These are phyloP conservation scores for Drosophila anomalipes DNA, from an alignment of 2,888 invertebrate species.

Conservation along the genomic window DNA sequence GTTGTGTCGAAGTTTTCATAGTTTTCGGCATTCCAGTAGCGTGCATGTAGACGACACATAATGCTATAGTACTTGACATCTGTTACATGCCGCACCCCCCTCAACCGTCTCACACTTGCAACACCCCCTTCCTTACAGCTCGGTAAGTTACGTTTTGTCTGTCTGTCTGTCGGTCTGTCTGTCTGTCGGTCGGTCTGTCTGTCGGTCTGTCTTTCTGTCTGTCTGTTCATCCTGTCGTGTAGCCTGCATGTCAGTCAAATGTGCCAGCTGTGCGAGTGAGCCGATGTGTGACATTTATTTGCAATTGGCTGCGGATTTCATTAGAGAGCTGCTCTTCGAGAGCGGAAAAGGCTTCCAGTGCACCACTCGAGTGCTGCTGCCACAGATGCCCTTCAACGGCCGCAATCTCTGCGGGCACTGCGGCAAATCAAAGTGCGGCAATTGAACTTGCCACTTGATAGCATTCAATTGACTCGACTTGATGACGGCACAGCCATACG, in stretches of 20 bases:
- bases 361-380: slow-evolving; percentile 20
- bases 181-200: no score
- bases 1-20: slow-evolving; percentile 30
- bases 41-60: slow-evolving; percentile 45
- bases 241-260: slow-evolving; percentile 26
- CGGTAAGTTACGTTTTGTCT: slow-evolving; percentile 6
- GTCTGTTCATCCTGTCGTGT: background rate
- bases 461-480: slow-evolving; percentile 22
- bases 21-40: slow-evolving; percentile 50
- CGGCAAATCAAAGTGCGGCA: slow-evolving; percentile 53
- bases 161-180: background rate
- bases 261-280: slow-evolving; percentile 72
- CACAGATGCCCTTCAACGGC: slow-evolving; percentile 9
- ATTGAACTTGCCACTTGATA: slow-evolving; percentile 55
- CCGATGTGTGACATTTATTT: slow-evolving; percentile 68
- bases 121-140: slow-evolving; percentile 8
- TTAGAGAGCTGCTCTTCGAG: slow-evolving; percentile 35
- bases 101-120: slow-evolving; percentile 13
- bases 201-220: background rate
- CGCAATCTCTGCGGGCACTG: slow-evolving; percentile 22
- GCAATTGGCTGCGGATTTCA: slow-evolving; percentile 64
- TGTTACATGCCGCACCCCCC: slow-evolving; percentile 50
- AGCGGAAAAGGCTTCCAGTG: slow-evolving; percentile 25
- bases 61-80: slow-evolving; percentile 62
- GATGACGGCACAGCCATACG: background rate